Percentiles rank a stretch among this genome's conserved stretches.
Conservation (phyloP, 2,113 vertebrate genomes). For the Meles meles region DNA sequence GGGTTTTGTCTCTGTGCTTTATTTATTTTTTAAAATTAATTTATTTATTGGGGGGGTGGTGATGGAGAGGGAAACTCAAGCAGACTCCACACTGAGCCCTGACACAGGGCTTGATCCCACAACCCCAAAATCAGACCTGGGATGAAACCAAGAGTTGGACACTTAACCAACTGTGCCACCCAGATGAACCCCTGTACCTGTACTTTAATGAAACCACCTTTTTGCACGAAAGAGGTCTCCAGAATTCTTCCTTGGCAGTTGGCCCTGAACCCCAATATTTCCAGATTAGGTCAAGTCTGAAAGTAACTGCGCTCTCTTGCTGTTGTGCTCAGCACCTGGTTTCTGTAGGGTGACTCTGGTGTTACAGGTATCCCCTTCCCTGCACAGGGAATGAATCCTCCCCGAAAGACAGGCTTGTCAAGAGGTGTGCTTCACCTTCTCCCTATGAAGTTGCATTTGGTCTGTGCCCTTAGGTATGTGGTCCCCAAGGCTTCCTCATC, state of each 20-base stretch:
- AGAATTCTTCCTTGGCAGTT: neutral
- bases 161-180: neutral
- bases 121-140: neutral
- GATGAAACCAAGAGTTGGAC: neutral
- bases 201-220: neutral
- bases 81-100: neutral
- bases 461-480: neutral
- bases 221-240: neutral
- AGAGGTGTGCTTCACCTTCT: neutral
- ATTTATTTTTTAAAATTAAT: neutral
- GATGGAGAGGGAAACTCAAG: neutral
- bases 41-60: neutral
- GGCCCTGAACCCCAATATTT: neutral
- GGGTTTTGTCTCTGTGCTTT: neutral
- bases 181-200: neutral
- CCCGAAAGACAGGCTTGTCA: neutral
- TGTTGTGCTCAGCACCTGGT: neutral
- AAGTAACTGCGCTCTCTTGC: neutral
- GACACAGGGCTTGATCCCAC: neutral
- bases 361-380: neutral
- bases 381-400: neutral
- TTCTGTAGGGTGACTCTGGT: neutral
- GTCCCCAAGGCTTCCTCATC: neutral
- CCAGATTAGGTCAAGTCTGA: neutral
- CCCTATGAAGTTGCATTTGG: neutral